A percentile compares a stretch with the other conserved stretches of the same genome.
Conservation (phyloP, 1,140 invertebrate species). For the Caenorhabditis tropicalis region DNA sequence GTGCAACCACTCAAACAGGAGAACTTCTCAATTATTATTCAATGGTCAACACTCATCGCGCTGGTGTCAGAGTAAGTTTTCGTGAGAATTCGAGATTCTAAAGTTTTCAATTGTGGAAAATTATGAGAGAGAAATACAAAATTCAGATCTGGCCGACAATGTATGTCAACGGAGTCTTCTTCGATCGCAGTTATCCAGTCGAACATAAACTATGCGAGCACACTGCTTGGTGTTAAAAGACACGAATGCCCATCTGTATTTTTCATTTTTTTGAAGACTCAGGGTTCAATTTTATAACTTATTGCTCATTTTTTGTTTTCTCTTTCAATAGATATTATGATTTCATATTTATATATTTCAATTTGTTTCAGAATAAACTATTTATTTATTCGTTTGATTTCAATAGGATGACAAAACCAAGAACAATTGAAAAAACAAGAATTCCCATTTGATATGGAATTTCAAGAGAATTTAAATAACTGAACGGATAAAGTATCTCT, state of each 20-base stretch:
- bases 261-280: conserved; percentile 1
- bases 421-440: background rate
- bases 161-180: conserved; percentile 59
- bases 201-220: conserved; percentile 54
- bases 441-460: conserved; percentile 20
- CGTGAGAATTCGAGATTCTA: background rate
- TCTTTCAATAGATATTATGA: background rate
- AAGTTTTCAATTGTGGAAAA: too few species aligned
- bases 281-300: conserved; percentile 30
- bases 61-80: conserved; percentile 49
- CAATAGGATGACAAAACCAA: background rate
- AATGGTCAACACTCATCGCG: conserved; percentile 58
- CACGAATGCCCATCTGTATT: background rate
- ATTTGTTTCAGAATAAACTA: background rate
- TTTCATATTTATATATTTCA: too few species aligned
- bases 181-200: conserved; percentile 57
- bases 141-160: conserved; percentile 59
- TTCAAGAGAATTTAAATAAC: conserved; percentile 4
- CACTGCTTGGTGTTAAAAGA: conserved; percentile 55
- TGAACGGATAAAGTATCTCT: conserved; percentile 30
- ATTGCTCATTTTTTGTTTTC: conserved; percentile 21
- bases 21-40: conserved; percentile 59
- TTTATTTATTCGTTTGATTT: background rate
- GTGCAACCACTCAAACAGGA: conserved; percentile 57
- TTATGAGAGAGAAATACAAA: too few species aligned